Percentiles rank a stretch among this genome's conserved stretches.
Evolutionary conservation across 2,113 vertebrate genomes (phyloP).

Genomic region (Benitochromis conjunctus): DNA sequence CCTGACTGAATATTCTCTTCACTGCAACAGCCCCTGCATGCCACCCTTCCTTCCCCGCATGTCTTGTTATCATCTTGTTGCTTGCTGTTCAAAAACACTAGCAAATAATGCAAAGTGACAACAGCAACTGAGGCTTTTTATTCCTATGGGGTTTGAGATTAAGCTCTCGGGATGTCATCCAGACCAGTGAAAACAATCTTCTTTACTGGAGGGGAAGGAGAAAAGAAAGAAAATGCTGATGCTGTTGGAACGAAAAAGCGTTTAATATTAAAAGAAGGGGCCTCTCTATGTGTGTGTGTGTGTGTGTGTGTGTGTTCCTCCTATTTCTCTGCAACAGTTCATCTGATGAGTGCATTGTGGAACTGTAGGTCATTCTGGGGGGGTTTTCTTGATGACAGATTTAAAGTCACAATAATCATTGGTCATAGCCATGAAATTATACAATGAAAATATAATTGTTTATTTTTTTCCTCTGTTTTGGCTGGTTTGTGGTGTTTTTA

Average conservation of each 20-base stretch:
- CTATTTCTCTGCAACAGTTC: background rate
- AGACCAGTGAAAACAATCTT: background rate
- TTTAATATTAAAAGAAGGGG: background rate
- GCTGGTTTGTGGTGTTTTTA: background rate
- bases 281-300: background rate
- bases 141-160: slow-evolving; percentile 19
- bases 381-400: background rate
- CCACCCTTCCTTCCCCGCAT: background rate
- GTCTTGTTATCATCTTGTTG: slow-evolving; percentile 2
- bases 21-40: background rate
- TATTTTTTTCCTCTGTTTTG: background rate
- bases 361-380: background rate
- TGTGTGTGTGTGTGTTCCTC: background rate
- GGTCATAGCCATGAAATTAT: background rate
- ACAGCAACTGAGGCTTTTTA: background rate
- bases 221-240: background rate
- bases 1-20: slow-evolving; percentile 15
- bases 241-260: background rate
- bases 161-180: slow-evolving; percentile 19
- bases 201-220: background rate
- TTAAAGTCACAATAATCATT: background rate
- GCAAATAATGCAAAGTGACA: slow-evolving; percentile 24
- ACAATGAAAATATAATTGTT: background rate
- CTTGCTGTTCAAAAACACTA: background rate
- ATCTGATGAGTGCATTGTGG: background rate